Conservation (phyloP, 2,113 vertebrate genomes). For the Gavia stellata region DNA sequence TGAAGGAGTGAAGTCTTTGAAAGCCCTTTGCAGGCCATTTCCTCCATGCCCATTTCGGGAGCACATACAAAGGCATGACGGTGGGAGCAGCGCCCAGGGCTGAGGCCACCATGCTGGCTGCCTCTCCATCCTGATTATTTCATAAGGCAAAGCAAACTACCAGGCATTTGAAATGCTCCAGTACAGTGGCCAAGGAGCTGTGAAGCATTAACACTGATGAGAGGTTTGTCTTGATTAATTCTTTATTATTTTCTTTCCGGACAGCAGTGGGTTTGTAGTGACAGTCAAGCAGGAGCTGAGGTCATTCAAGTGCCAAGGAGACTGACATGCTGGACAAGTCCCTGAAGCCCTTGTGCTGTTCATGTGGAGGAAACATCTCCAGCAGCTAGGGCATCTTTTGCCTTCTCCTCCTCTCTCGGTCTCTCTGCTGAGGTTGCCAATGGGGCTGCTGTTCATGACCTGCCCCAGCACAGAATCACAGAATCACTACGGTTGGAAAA, state of each 20-base stretch:
- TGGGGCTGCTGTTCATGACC: neutral
- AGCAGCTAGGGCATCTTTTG: neutral
- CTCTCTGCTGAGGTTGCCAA: neutral
- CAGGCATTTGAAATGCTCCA: neutral
- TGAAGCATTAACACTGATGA: conserved; percentile 37
- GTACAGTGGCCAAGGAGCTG: neutral
- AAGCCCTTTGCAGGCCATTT: neutral
- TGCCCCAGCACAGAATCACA: neutral
- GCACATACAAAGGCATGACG: fast-evolving
- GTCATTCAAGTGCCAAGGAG: neutral
- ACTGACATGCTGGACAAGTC: neutral
- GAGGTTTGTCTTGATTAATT: conserved; percentile 46
- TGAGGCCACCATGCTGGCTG: neutral
- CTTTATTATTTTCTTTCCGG: conserved; percentile 33
- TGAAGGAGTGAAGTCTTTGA: neutral
- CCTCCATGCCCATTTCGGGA: fast-evolving
- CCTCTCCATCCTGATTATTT: conserved; percentile 24
- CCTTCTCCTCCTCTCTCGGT: neutral
- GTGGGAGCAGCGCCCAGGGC: neutral
- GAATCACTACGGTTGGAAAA: too few relatives aligned
- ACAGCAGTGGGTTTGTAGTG: neutral
- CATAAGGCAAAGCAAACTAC: neutral
- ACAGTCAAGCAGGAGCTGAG: neutral
- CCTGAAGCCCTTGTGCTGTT: neutral
- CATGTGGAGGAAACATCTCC: neutral